These are phyloP conservation scores for Atrina japonica DNA, from an alignment of 2,888 invertebrate species.

Conservation along the genomic window DNA sequence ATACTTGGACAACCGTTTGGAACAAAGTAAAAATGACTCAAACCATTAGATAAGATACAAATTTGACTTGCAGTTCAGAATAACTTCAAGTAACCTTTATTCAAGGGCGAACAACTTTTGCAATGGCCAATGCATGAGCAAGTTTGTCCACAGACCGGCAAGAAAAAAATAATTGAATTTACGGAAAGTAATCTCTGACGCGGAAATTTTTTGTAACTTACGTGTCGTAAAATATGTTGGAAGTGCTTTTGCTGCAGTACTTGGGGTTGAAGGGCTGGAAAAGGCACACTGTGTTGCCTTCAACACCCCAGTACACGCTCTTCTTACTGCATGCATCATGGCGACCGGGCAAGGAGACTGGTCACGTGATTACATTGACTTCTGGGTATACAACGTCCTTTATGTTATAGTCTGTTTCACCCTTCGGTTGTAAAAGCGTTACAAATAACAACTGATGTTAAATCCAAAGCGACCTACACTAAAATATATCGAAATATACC, in stretches of 20 bases:
- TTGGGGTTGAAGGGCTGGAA: conserved; percentile 81
- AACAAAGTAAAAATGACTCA: too few relatives aligned
- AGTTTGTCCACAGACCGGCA: neutral
- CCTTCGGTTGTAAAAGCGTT: too few relatives aligned
- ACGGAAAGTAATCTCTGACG: too few relatives aligned
- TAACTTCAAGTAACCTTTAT: conserved; percentile 14
- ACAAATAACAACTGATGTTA: too few relatives aligned
- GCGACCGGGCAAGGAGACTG: conserved; percentile 71
- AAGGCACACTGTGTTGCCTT: conserved; percentile 83
- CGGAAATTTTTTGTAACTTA: conserved; percentile 79
- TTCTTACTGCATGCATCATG: conserved; percentile 84
- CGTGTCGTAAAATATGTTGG: conserved; percentile 83
- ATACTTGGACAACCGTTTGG: too few relatives aligned
- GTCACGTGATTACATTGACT: conserved; percentile 53
- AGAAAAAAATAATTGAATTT: too few relatives aligned
- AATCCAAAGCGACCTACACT: too few relatives aligned
- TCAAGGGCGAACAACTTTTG: conserved; percentile 30
- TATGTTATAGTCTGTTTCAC: too few relatives aligned
- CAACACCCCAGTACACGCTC: conserved; percentile 83
- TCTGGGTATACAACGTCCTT: too few relatives aligned
- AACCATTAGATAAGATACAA: too few relatives aligned
- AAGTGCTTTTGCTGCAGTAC: conserved; percentile 82
- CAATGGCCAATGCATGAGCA: conserved; percentile 14
- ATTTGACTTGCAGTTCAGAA: too few relatives aligned
- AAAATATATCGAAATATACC: too few relatives aligned